Conservation (phyloP, 2,797 vertebrate species). For the Falco peregrinus region DNA sequence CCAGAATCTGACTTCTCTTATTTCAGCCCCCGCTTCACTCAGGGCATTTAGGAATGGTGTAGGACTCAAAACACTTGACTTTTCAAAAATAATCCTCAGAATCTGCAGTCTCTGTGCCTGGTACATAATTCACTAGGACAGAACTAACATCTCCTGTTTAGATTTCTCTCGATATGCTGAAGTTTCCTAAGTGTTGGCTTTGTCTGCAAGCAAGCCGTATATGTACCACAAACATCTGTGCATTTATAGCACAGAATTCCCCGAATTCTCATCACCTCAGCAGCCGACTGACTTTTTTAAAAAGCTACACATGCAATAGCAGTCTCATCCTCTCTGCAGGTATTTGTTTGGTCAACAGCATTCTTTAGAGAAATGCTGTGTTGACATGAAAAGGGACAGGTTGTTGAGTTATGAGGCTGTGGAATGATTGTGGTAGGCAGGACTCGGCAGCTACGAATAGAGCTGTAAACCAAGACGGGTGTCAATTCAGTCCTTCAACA, state of each 20-base stretch:
- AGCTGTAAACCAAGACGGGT: background rate
- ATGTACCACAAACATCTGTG: background rate
- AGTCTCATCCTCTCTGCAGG: constrained; percentile 4
- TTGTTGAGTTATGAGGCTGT: background rate
- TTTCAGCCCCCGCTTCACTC: background rate
- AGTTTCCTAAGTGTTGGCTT: background rate
- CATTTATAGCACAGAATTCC: constrained; percentile 5
- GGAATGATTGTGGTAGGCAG: background rate
- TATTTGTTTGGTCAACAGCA: constrained; percentile 4
- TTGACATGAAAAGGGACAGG: background rate
- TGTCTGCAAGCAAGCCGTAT: background rate
- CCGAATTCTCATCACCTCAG: constrained; percentile 2
- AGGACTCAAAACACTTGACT: background rate
- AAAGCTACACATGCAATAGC: background rate
- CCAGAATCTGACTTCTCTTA: background rate
- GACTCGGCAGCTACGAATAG: background rate
- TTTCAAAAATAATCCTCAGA: background rate
- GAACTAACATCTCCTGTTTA: background rate
- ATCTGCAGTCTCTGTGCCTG: background rate
- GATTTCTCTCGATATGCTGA: background rate
- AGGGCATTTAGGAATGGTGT: background rate
- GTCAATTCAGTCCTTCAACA: background rate
- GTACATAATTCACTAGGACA: background rate
- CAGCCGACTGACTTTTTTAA: background rate
- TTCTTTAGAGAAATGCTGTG: background rate